Base-by-base conservation (phyloP, 1,140 invertebrate genomes). In the Drosophila orosa region DNA sequence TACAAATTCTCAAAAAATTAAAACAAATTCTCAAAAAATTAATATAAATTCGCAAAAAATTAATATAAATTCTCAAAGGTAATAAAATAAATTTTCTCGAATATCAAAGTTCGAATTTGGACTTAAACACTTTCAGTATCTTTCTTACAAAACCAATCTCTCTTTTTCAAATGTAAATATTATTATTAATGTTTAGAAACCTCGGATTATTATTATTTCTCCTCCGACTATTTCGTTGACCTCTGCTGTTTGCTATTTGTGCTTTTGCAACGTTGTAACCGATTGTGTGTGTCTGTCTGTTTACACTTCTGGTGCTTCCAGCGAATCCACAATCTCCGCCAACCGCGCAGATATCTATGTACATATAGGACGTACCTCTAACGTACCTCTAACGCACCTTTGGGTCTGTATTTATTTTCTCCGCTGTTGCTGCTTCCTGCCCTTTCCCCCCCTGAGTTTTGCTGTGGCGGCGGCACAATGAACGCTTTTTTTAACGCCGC, bases 251-350 rank as follows among this genome's bases (percentile, higher is more conserved):
- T 0, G 8, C 12, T 15, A 2, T 9, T 13, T 35, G 17, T 52
- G 29, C 48, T 19, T 67, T 67, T 55, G 72, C 56, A 61, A 62
- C 47, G 24, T 33, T 55, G 31, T 56, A 61, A 35, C n/a, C 33
- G 10, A n/a, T 13, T 12, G 3, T 19, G 13, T 17, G 17, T 39
- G 24, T 37, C 33, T 60, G 8, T 50, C 19, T 58, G 33, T 62
- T 33, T 39, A 62, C 58, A 67, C 58, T 63, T 67, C 65, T 67
- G 58, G 58, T 62, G 58, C 58, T 67, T 62, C 65, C 56, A 62
- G 42, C 44, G 33, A 19, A 48, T 62, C 58, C 58, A 63, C 44
- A 67, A 66, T 50, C 58, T 50, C 15, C 57, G 27, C 42, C 25
- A 12, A 59, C 47, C 19, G 59, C 45, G 12, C 59, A 55, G 59